phyloP scores from a whole-genome alignment of 2,888 invertebrate species.

The Amphipoea oculea region DNA sequence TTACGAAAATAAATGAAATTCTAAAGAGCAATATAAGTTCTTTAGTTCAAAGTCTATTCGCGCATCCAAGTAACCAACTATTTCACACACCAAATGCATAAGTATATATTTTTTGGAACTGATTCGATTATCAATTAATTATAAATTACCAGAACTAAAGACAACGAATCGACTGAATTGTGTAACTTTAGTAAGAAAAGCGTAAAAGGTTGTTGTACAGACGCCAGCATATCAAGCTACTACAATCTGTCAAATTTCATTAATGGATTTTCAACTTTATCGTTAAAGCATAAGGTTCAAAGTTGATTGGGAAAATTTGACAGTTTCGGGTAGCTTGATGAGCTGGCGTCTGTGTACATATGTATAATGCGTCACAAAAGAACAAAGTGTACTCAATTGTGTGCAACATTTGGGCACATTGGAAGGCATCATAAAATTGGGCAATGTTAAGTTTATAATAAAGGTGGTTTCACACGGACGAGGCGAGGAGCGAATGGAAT shows the following conservation, averaged over 20 bases:
- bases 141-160: not conserved
- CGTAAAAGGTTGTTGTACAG: constrained; percentile 5
- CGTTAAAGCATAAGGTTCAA: too few species aligned
- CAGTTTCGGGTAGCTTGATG: too few species aligned
- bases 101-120: not conserved
- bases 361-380: constrained; percentile 5
- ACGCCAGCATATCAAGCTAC: too few species aligned
- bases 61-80: not conserved
- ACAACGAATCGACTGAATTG: not conserved
- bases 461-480: not conserved
- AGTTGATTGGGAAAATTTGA: too few species aligned
- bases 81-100: not conserved
- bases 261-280: too few species aligned
- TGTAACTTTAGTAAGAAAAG: not conserved
- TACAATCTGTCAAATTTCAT: too few species aligned
- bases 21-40: not conserved
- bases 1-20: not conserved
- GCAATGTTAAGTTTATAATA: constrained; percentile 7
- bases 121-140: not conserved
- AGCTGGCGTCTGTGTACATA: too few species aligned
- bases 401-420: constrained; percentile 16
- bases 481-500: not conserved
- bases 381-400: not conserved
- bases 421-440: constrained; percentile 10
- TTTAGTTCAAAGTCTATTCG: not conserved